Percentiles rank a stretch among this genome's conserved stretches.
Conservation (phyloP, 2,888 invertebrate species). For the Dromius quadrimaculatus region DNA sequence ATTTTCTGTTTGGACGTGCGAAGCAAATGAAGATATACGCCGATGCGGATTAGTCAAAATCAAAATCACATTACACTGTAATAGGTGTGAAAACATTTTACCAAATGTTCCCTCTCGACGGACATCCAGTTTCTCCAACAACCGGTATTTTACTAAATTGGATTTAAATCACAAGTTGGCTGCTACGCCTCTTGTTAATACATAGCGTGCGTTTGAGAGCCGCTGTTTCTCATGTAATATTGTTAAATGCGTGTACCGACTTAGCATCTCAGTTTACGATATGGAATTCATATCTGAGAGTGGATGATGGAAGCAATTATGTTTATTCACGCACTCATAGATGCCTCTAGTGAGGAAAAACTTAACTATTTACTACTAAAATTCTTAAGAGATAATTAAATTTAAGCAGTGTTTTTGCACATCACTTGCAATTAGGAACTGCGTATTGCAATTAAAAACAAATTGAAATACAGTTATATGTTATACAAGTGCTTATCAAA, state of each 20-base stretch:
- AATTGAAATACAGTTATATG: too few species aligned
- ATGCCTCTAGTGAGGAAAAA: background rate
- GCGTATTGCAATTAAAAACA: too few species aligned
- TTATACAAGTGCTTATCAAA: too few species aligned
- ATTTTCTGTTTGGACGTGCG: too few species aligned
- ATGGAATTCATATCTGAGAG: conserved; percentile 18
- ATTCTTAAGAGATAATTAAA: too few species aligned
- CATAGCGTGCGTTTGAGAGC: background rate
- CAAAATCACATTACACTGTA: conserved; percentile 10
- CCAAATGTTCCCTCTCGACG: background rate
- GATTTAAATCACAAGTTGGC: conserved; percentile 49
- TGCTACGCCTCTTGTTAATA: conserved; percentile 45
- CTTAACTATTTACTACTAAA: background rate
- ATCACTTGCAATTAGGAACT: too few species aligned
- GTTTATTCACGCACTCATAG: conserved; percentile 22
- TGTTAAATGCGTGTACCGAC: background rate
- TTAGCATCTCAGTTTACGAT: conserved; percentile 18
- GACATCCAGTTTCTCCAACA: conserved; percentile 39
- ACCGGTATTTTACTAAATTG: conserved; percentile 51
- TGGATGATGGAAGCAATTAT: conserved; percentile 19
- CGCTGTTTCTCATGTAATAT: conserved; percentile 19
- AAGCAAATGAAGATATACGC: background rate
- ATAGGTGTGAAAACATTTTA: background rate
- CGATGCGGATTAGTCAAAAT: background rate
- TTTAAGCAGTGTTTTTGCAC: too few species aligned